Evolutionary conservation across 2,797 vertebrate genomes (phyloP).

Genomic region (Simalia tracyae): DNA sequence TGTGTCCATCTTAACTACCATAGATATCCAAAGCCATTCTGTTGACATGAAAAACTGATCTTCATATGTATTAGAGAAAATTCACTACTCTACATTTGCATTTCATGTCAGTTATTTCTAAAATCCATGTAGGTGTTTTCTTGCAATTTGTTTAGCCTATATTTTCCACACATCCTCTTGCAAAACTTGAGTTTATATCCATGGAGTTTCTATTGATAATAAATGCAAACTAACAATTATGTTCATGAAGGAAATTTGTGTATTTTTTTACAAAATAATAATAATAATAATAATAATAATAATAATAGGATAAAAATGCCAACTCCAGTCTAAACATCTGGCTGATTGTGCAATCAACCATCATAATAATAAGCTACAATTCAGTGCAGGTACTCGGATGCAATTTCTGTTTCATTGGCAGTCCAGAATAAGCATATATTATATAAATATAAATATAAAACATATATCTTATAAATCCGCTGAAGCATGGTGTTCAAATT

Average conservation of each 20-base stretch:
- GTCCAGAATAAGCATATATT: background rate
- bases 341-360: too few species aligned
- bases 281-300: too few species aligned
- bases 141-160: fast-evolving
- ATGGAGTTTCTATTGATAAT: background rate
- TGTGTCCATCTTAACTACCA: background rate
- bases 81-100: background rate
- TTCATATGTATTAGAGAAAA: background rate
- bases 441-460: too few species aligned
- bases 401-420: background rate
- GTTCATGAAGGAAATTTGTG: background rate
- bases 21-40: conserved; percentile 28
- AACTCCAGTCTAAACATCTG: too few species aligned
- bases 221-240: background rate
- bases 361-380: background rate
- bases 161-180: background rate
- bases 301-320: too few species aligned
- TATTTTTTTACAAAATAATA: too few species aligned
- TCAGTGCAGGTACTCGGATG: background rate
- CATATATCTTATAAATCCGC: background rate
- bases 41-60: fast-evolving
- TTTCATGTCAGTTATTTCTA: background rate
- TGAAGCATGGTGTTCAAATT: background rate
- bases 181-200: fast-evolving
- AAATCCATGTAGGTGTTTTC: background rate